Percentiles rank a stretch among this genome's conserved stretches.
Conservation (phyloP, 2,113 vertebrate species). For the Nesogale talazaci region DNA sequence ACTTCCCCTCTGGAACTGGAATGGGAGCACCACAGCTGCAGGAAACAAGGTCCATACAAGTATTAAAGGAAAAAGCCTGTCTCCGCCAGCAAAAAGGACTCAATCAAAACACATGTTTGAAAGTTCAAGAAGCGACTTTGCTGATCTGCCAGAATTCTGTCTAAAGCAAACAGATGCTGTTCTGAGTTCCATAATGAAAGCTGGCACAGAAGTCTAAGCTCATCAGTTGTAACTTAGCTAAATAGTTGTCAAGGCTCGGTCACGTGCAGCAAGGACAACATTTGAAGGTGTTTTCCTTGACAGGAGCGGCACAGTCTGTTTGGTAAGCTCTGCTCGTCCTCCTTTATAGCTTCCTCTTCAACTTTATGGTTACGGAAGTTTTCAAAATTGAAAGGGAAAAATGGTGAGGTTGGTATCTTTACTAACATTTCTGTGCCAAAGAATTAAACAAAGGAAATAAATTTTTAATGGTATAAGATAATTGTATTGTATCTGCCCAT, state of each 20-base stretch:
- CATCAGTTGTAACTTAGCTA: background rate
- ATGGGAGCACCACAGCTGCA: slow-evolving; percentile 93
- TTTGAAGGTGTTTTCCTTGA: background rate
- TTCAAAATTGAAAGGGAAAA: slow-evolving; percentile 42
- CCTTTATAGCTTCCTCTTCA: background rate
- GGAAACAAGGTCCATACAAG: slow-evolving; percentile 71
- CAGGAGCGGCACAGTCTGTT: background rate
- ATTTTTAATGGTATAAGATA: slow-evolving; percentile 34
- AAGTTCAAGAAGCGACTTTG: background rate
- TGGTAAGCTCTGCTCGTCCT: background rate
- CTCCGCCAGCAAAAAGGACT: background rate
- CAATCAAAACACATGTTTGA: background rate
- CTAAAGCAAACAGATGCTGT: slow-evolving; percentile 45
- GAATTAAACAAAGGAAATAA: background rate
- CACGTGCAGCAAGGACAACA: background rate
- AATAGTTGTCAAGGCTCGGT: background rate
- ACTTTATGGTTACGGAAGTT: background rate
- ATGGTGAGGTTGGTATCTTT: background rate
- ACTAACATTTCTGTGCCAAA: background rate
- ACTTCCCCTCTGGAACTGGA: slow-evolving; percentile 86
- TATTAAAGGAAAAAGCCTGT: slow-evolving; percentile 40
- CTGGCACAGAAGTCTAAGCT: background rate
- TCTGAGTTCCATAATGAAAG: background rate
- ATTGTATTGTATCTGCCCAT: background rate
- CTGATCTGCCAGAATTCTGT: slow-evolving; percentile 34